Base-by-base conservation (phyloP, 2,113 vertebrate genomes). In the Apodemus speciosus region DNA sequence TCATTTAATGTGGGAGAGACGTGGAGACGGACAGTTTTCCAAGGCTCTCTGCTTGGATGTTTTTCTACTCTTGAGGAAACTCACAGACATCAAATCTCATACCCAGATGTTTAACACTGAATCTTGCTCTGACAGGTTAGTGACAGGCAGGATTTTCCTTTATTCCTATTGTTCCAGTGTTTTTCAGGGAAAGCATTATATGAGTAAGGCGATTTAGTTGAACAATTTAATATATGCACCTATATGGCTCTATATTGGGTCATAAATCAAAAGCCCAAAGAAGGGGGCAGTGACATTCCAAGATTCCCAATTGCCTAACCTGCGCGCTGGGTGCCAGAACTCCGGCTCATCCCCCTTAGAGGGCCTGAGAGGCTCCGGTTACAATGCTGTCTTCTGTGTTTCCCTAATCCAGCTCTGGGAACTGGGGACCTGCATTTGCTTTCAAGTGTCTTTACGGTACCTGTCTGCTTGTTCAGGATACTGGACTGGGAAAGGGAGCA, bases 71-170 rank as follows among this genome's bases (percentile, higher is more conserved):
- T 56, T 75, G 85, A 72, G 75, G 20, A 92, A 8, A 62, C 89
- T 88, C 40, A 88, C 71, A 94, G 60, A 88, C 88, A 46, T 62
- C 32, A n/a, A 62, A 51, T 86, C 58, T 71, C 58, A n/a, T 18
- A 62, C 30, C 9, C 71, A 90, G 66, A 75, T 85, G 94, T 68
- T 79, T 71, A 88, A 62, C 30, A 16, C 30, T 7, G 21, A 73
- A 23, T 13, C 40, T 72, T 85, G 62, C 27, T 51, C 10, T 38
- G 35, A 10, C 21, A 58, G 40, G 7, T 66, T 27, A 64, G 43
- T 21, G 21, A 51, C 35, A 30, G 75, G 23, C 75, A 91, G 75
- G 51, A 49, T 16, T 53, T n/a, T 46, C 60, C 9, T 87, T 76
- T 49, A 58, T 64, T 90, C 56, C 40, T 71, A 25, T 80, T 68